Base-by-base conservation (phyloP, 2,113 vertebrate genomes). In the Anhinga rufa region DNA sequence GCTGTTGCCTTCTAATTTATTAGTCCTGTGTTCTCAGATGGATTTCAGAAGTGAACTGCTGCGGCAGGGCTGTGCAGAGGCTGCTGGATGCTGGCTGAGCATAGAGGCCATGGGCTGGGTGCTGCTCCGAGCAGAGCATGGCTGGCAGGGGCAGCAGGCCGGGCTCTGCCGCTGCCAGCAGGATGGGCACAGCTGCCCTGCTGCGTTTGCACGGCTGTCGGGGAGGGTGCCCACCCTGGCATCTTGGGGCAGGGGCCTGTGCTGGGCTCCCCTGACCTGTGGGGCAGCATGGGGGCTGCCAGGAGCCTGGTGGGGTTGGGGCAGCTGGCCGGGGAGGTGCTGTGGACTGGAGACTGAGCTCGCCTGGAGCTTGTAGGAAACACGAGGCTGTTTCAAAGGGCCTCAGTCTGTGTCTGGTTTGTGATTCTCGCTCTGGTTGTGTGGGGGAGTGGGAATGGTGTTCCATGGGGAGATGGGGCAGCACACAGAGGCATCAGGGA, bases 1-100 rank as follows among this genome's bases (percentile, higher is more conserved):
- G 85, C 88, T 95, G 79, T 68, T 74, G 83, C 64, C 58, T 82
- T 83, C 68, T 92, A 90, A 90, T 90, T 93, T 92, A 93, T 97
- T 90, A 94, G 91, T 77, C 40, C 88, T 34, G 28, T 49, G 68
- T 70, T 86, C 82, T 71, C 88, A 16, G 93, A 85, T 64, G 70
- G 95, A 62, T 74, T 90, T 77, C 82, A 17, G 77, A 88, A 55
- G 76, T 7, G 62, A 69, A 57, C 91, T 77, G 70, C 40, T 58
- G 40, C 9, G 22, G 42, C 52, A 34, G 51, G 61, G 51, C 94
- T 69, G 70, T 9, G 62, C 12, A 12, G 86, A 36, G 34, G 75
- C 89, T 92, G 49, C 86, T 14, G 15, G 36, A 2, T 1, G 2
- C 82, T 60, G 32, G 87, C 44, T 17, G 49, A 75, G 61, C 44